A percentile compares a stretch with the other conserved stretches of the same genome.
These are phyloP conservation scores for Geotrypetes seraphini DNA, from an alignment of 2,797 vertebrate species.

Conservation along the genomic window DNA sequence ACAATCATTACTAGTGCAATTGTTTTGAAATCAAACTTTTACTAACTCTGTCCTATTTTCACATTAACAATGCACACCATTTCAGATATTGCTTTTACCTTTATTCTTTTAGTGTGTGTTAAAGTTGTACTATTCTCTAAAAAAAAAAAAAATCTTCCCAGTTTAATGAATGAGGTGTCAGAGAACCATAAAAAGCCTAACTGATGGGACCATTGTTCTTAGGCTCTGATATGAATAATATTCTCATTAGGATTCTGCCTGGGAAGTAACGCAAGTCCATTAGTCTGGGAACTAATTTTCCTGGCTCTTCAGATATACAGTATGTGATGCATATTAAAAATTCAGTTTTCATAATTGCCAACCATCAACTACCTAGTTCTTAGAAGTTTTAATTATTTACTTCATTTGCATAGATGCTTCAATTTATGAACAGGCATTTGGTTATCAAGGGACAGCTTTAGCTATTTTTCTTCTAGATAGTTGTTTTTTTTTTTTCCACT, in stretches of 20 bases:
- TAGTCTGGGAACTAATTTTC: conserved; percentile 65
- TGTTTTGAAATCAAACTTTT: no score
- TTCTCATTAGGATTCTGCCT: conserved; percentile 63
- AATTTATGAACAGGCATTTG: conserved; percentile 58
- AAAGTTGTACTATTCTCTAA: conserved; percentile 37
- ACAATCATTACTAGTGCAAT: no score
- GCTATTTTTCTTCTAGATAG: conserved; percentile 44
- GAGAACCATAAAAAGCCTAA: conserved; percentile 33
- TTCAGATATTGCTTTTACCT: conserved; percentile 38
- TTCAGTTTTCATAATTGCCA: conserved; percentile 66
- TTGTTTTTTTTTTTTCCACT: conserved; percentile 55
- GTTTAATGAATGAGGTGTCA: conserved; percentile 55
- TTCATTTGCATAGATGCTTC: conserved; percentile 66
- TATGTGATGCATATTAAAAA: conserved; percentile 65
- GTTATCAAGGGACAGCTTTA: conserved; percentile 54
- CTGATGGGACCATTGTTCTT: conserved; percentile 42
- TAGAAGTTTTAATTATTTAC: conserved; percentile 67
- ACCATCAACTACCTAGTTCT: conserved; percentile 64
- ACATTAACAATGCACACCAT: no score
- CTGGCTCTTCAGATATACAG: conserved; percentile 58
- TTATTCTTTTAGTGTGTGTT: conserved; percentile 33
- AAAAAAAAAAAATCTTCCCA: conserved; percentile 44
- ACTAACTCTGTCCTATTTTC: no score
- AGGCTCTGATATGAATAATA: conserved; percentile 56
- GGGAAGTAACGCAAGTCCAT: conserved; percentile 60